phyloP scores from a whole-genome alignment of 2,888 invertebrate species.

The Agrotis ipsilon region DNA sequence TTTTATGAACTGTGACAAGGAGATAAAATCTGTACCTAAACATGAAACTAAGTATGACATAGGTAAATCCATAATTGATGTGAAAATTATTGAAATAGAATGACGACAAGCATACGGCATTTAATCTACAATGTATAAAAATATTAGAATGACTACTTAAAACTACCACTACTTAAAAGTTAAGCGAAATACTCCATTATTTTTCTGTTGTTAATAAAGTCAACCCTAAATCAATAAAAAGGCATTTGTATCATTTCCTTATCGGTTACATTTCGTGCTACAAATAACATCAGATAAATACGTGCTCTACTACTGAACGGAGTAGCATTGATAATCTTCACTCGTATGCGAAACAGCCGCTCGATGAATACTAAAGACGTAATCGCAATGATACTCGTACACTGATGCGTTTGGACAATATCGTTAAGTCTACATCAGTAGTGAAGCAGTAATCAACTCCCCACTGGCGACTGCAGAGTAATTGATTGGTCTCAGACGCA shows the following conservation, averaged over 20 bases:
- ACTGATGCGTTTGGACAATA: conserved; percentile 68
- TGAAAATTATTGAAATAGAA: not conserved
- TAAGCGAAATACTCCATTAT: not conserved
- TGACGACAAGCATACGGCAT: not conserved
- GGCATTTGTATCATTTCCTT: conserved; percentile 46
- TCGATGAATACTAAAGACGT: conserved; percentile 62
- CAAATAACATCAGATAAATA: conserved; percentile 52
- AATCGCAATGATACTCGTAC: conserved; percentile 61
- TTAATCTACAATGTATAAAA: not conserved
- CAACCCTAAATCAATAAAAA: conserved; percentile 38
- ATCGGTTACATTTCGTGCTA: conserved; percentile 56
- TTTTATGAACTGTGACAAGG: conserved; percentile 85
- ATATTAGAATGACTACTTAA: not conserved
- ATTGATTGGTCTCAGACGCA: conserved; percentile 88
- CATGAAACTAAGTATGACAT: conserved; percentile 25
- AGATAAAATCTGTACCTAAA: conserved; percentile 76
- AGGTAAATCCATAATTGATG: not conserved
- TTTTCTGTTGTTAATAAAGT: not conserved
- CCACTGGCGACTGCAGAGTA: conserved; percentile 79
- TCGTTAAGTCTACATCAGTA: conserved; percentile 75
- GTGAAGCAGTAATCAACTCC: conserved; percentile 83
- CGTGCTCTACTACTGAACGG: conserved; percentile 41
- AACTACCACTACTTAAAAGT: no score
- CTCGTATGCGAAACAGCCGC: conserved; percentile 53
- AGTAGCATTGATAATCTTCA: conserved; percentile 54